Evolutionary conservation across 2,113 vertebrate genomes (phyloP), one percentile per base, ranked within the genome.

Genomic region (Gopherus flavomarginatus): DNA sequence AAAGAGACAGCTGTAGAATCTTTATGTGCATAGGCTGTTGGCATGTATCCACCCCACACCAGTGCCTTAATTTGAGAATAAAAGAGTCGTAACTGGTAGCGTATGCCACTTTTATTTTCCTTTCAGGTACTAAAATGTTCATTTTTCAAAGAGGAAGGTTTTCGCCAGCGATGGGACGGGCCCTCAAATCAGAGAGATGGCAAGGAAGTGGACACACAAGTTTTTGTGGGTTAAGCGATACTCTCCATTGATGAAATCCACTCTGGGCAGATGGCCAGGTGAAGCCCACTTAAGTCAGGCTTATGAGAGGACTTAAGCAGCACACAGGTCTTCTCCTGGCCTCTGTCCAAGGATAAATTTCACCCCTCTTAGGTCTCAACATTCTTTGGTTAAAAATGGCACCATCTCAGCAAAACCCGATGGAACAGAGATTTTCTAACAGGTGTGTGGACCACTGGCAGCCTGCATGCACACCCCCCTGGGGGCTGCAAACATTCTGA

Each of bases 51-150:
- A 88, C 49, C 14, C 17, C 27, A 89, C 9, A 12, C 47, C 0
- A 0, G 78, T 44, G 53, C 57, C 57, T 83, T 56, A 75, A 50
- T 52, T 2, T 2, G 14, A 0, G 1, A 91, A 57, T 72, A 90
- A 81, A 93, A 91, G 80, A 89, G 52, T 12, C 16, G 3, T 65
- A 92, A 89, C 53, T 86, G 59, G 10, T 42, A 90, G 35, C 62
- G 75, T 12, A 38, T 59, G 38, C 47, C 87, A 35, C 52, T 91
- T 87, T 80, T 44, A 49, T 83, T 52, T n/a, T 84, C 65, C 56
- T 86, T 94, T 93, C 79, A 91, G 80, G 11, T 85, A 59, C 87
- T 87, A 72, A 92, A 80, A 81, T 35, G 80, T 94, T 95, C 19
- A 92, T 93, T 96, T 92, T 11, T 78, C 82, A 72, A 88, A 84